phyloP scores from a whole-genome alignment of 2,113 vertebrate species.

The Sprattus sprattus region DNA sequence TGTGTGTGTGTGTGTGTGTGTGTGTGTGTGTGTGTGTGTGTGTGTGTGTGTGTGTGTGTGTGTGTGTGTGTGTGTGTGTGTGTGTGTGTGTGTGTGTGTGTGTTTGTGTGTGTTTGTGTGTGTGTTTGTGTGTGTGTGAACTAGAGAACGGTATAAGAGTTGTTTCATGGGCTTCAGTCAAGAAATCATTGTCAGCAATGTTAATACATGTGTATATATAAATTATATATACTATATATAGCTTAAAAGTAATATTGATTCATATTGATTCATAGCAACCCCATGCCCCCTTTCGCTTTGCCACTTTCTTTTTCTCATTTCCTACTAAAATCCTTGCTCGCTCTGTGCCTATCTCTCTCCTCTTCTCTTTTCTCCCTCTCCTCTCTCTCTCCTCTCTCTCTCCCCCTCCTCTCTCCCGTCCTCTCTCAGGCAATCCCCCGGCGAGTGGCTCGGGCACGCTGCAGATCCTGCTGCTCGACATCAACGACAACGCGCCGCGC shows the following conservation, averaged over 20 bases:
- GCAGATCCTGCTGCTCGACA: conserved; percentile 90
- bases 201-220: too few species aligned
- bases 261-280: background rate
- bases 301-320: too few species aligned
- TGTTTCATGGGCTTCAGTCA: background rate
- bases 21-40: background rate
- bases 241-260: background rate
- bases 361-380: background rate
- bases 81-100: background rate
- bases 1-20: background rate
- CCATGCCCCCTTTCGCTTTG: background rate
- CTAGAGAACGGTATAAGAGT: background rate
- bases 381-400: background rate
- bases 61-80: background rate
- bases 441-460: conserved; percentile 93
- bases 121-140: too few species aligned
- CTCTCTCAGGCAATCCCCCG: conserved; percentile 78
- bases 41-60: background rate
- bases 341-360: background rate
- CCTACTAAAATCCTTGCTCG: background rate
- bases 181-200: background rate
- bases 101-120: background rate
- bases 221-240: background rate
- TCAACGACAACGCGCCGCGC: conserved; percentile 92
- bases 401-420: background rate